Percentiles rank a stretch among this genome's conserved stretches.
phyloP scores from a whole-genome alignment of 2,797 vertebrate genomes.

The Falco biarmicus region DNA sequence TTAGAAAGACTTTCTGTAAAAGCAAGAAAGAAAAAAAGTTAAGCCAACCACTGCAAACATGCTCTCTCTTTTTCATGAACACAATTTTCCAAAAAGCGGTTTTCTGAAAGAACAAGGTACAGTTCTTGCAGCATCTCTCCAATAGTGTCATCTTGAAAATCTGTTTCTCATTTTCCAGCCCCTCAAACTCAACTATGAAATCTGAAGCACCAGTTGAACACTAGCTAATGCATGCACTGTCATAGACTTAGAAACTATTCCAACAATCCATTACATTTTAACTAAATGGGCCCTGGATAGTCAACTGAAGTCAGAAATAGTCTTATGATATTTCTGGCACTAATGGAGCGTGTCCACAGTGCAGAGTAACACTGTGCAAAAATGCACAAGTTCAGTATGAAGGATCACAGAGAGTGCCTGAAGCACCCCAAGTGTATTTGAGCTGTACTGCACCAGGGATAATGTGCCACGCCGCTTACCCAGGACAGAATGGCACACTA shows the following conservation, averaged over 20 bases:
- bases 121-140: not conserved
- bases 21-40: not conserved
- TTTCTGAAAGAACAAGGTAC: not conserved
- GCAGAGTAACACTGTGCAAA: not conserved
- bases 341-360: not conserved
- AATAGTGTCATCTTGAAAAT: not conserved
- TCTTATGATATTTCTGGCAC: not conserved
- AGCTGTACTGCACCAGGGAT: not conserved
- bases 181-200: not conserved
- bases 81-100: not conserved
- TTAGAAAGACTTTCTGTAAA: not conserved
- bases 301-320: not conserved
- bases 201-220: not conserved
- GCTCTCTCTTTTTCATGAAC: not conserved
- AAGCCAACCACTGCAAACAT: not conserved
- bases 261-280: not conserved
- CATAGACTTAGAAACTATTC: not conserved
- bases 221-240: not conserved
- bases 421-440: not conserved
- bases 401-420: not conserved
- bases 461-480: rapidly evolving
- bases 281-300: not conserved
- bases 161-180: not conserved
- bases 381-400: not conserved
- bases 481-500: not conserved